These are phyloP conservation scores for Xiphophorus birchmanni DNA, from an alignment of 2,797 vertebrate species.

Conservation along the genomic window DNA sequence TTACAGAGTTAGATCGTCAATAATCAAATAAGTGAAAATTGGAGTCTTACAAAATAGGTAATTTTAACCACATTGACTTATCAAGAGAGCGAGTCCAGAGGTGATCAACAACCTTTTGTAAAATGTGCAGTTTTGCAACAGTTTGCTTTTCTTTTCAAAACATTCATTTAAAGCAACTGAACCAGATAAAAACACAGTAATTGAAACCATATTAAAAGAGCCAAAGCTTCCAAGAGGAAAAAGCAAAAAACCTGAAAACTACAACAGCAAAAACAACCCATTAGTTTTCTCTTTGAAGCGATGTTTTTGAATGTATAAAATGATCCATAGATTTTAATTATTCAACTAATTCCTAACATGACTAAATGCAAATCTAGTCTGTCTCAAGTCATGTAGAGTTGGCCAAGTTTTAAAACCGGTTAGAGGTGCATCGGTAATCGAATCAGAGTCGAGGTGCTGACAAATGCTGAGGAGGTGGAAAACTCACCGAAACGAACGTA, in stretches of 20 bases:
- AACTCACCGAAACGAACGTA: conserved; percentile 85
- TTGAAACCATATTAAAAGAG: neutral
- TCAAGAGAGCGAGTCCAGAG: neutral
- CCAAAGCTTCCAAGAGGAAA: neutral
- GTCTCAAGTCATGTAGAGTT: conserved; percentile 20
- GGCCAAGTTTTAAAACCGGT: conserved; percentile 29
- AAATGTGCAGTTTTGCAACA: neutral
- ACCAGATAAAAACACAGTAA: neutral
- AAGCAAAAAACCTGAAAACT: neutral
- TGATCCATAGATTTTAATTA: no score
- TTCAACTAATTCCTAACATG: no score
- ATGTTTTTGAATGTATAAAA: neutral
- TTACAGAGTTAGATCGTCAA: conserved; percentile 1
- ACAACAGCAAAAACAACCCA: conserved; percentile 12
- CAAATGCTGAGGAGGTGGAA: conserved; percentile 57
- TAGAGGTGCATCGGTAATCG: conserved; percentile 36
- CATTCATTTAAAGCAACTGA: neutral
- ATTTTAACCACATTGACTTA: no score
- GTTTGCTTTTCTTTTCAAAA: neutral
- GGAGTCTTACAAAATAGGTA: neutral
- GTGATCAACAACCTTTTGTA: neutral
- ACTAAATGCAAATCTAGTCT: conserved; percentile 11
- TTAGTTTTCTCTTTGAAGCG: neutral
- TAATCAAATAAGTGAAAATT: conserved; percentile 17
- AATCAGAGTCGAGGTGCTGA: conserved; percentile 32